phyloP scores from a whole-genome alignment of 2,888 invertebrate genomes.

The Ernsta delagoae region DNA sequence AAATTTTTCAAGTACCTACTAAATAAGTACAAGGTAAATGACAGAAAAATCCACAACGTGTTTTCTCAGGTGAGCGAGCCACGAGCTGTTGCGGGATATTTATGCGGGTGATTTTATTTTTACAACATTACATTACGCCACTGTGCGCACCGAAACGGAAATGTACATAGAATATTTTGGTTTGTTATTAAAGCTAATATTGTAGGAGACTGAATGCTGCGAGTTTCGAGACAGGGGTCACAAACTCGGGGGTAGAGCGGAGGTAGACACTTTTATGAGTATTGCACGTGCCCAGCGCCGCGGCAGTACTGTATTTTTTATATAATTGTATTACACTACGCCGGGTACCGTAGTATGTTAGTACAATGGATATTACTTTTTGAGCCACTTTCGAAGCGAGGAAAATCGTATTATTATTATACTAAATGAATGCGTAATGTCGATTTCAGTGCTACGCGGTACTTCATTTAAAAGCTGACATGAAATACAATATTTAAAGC shows the following conservation, averaged over 20 bases:
- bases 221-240: conserved; percentile 36
- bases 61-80: conserved; percentile 24
- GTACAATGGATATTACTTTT: conserved; percentile 43
- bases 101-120: conserved; percentile 31
- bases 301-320: conserved; percentile 60
- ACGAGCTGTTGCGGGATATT: conserved; percentile 26
- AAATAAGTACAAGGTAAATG: not conserved
- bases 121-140: conserved; percentile 31
- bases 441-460: not conserved
- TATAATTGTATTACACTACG: conserved; percentile 63
- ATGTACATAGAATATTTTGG: conserved; percentile 36
- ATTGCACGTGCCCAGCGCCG: conserved; percentile 59
- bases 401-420: conserved; percentile 19
- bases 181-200: conserved; percentile 37
- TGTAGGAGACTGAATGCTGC: conserved; percentile 34
- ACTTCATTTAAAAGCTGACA: not conserved
- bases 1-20: not conserved
- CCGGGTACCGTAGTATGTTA: conserved; percentile 44
- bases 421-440: conserved; percentile 12
- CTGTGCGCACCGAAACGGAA: conserved; percentile 28
- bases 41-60: conserved; percentile 16
- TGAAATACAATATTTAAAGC: too few relatives aligned
- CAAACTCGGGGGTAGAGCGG: conserved; percentile 39
- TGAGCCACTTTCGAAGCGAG: conserved; percentile 16
- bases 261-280: conserved; percentile 66